These are phyloP conservation scores for Cecidostiba fungosa DNA, from an alignment of 2,888 invertebrate genomes.

Conservation along the genomic window DNA sequence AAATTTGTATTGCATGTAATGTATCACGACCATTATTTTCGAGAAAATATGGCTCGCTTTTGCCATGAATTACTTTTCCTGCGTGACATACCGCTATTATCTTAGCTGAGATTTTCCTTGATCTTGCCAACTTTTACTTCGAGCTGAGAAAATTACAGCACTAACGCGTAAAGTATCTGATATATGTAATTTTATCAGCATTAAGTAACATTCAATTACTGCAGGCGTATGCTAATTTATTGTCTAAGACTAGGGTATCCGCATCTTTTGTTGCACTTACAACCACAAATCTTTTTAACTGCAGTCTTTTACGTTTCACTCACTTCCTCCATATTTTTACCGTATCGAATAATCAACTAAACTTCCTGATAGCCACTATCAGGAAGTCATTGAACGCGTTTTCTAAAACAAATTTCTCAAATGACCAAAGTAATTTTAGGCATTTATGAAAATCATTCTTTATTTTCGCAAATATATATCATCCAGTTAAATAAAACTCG, in stretches of 20 bases:
- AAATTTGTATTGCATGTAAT: neutral
- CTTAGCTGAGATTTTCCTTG: slow-evolving; percentile 17
- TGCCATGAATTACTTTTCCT: neutral
- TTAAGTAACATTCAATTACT: neutral
- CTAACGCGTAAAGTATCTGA: neutral
- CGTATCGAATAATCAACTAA: neutral
- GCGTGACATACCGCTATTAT: neutral
- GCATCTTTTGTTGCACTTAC: neutral
- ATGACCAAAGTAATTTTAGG: neutral
- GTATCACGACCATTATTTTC: neutral
- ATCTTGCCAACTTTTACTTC: slow-evolving; percentile 32
- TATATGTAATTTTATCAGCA: slow-evolving; percentile 4
- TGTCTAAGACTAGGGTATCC: slow-evolving; percentile 5
- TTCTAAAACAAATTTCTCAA: neutral
- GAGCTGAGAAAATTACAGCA: slow-evolving; percentile 31
- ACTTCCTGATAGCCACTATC: slow-evolving; percentile 5
- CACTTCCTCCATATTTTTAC: slow-evolving; percentile 20
- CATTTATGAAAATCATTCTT: neutral
- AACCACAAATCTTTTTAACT: slow-evolving; percentile 13
- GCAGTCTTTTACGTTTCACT: neutral
- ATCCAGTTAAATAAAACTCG: neutral
- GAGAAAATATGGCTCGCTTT: neutral
- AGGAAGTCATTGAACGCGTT: neutral
- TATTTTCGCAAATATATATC: too few species aligned
- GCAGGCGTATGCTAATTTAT: slow-evolving; percentile 15